These are phyloP conservation scores for Actinia tenebrosa DNA, from an alignment of 64 coral and sea anemone genomes.

Conservation along the genomic window DNA sequence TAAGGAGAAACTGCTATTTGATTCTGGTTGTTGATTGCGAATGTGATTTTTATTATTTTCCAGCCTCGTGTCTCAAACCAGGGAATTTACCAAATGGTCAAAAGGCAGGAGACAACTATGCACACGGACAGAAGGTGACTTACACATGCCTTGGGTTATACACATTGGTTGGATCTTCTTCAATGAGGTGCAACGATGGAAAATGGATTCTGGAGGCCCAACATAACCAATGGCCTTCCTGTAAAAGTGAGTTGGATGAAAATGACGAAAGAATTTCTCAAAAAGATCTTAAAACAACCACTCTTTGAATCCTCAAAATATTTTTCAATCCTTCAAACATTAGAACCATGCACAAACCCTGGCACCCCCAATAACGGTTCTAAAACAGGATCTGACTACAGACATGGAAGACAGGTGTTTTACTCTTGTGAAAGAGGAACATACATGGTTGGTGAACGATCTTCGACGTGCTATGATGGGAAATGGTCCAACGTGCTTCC, in stretches of 20 bases:
- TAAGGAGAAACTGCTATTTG: neutral
- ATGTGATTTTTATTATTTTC: neutral
- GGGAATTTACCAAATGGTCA: neutral
- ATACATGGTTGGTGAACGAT: neutral
- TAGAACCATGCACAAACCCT: constrained; percentile 26
- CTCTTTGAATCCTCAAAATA: too few relatives aligned
- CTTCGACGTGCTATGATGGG: constrained; percentile 18
- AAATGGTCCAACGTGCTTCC: constrained; percentile 17
- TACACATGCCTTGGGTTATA: neutral
- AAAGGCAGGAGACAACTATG: constrained; percentile 11
- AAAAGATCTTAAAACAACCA: too few relatives aligned
- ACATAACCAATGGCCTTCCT: neutral
- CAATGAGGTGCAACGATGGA: constrained; percentile 17
- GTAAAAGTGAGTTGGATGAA: neutral
- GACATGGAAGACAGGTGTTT: constrained; percentile 14
- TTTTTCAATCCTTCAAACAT: neutral
- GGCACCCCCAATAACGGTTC: neutral
- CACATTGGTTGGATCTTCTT: constrained; percentile 3
- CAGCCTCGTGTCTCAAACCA: constrained; percentile 18
- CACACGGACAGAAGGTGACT: constrained; percentile 9
- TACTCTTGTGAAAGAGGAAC: constrained; percentile 9
- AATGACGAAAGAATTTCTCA: neutral
- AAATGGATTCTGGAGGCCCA: neutral
- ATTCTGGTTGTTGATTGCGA: neutral
- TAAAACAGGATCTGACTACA: constrained; percentile 17